Base-by-base conservation (phyloP, 2,797 vertebrate species). In the Gallirallus australis region DNA sequence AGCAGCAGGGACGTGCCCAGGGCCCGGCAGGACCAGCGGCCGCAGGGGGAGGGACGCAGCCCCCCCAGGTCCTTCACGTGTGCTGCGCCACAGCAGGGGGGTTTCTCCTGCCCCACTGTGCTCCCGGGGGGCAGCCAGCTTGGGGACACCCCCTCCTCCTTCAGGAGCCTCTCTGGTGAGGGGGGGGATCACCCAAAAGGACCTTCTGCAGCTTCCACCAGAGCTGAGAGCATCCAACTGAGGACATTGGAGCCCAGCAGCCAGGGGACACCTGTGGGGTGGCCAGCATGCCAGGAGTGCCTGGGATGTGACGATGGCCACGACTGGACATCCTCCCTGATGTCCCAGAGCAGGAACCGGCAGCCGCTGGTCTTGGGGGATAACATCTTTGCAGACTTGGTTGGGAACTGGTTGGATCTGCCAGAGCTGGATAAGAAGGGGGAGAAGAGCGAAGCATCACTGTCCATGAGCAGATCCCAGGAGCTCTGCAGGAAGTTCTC, bases 321-420 rank as follows among this genome's bases (percentile, higher is more conserved):
- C 0, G 99, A 99, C 96, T 99, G 99, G 99, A 99, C 99, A 0
- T 99, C 99, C 24, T 99, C 99, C 0, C 96, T 99, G 15, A 99
- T 99, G 99, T 99, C 98, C 69, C 98, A 98, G 82, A 98, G 98
- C 92, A 98, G 99, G 81, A 99, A 99, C 83, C 98, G 99, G 11
- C 99, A 99, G 93, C 99, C 99, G 0, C 98, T 99, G 84, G 98
- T 99, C 53, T 93, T 99, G 89, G 99, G 99, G 2, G 99, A 99
- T 96, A 99, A 99, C 33, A 96, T 99, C 92, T 99, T 99, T 2
- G 99, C 99, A 3, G 99, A 99, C 97, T 98, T 99, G 9, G 99
- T 99, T 76, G 99, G 99, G 71, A 99, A 99, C 97, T 99, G 99
- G 99, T 96, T 99, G 96, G 99, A 99, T 97, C 97, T 99, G 93